phyloP scores from a whole-genome alignment of 2,113 vertebrate genomes.

The Seriola aureovittata region DNA sequence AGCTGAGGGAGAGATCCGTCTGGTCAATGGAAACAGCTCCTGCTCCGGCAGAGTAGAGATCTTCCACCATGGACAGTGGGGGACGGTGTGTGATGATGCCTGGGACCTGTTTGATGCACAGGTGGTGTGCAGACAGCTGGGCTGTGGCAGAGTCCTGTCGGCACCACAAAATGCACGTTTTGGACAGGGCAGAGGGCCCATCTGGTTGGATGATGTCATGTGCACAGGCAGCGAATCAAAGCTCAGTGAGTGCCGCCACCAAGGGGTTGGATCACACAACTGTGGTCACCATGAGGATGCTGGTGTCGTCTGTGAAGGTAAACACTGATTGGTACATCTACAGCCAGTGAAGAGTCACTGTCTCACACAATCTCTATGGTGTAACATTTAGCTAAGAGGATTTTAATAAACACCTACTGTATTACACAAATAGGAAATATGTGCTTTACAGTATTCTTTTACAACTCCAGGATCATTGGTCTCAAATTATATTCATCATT shows the following conservation, averaged over 20 bases:
- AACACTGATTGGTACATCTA: background rate
- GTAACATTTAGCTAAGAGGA: background rate
- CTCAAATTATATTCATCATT: too few relatives aligned
- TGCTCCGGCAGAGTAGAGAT: constrained; percentile 73
- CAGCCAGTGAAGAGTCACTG: background rate
- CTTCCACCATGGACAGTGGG: constrained; percentile 65
- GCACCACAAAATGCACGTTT: background rate
- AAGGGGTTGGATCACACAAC: constrained; percentile 54
- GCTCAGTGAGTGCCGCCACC: constrained; percentile 53
- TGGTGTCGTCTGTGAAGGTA: constrained; percentile 68
- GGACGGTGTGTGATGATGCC: constrained; percentile 65
- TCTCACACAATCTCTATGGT: background rate
- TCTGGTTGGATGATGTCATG: constrained; percentile 59
- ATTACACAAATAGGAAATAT: background rate
- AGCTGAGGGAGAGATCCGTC: constrained; percentile 44
- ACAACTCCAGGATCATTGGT: too few relatives aligned
- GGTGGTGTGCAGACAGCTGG: constrained; percentile 75
- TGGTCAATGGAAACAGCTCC: constrained; percentile 54
- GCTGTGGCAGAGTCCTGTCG: constrained; percentile 60
- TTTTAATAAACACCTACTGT: background rate
- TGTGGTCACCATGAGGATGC: constrained; percentile 60
- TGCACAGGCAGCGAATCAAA: constrained; percentile 48
- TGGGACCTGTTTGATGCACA: constrained; percentile 61
- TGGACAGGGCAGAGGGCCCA: constrained; percentile 64
- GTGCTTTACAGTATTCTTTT: too few relatives aligned